Conservation (phyloP, 2,888 invertebrate species). For the Cheilosia pagana region DNA sequence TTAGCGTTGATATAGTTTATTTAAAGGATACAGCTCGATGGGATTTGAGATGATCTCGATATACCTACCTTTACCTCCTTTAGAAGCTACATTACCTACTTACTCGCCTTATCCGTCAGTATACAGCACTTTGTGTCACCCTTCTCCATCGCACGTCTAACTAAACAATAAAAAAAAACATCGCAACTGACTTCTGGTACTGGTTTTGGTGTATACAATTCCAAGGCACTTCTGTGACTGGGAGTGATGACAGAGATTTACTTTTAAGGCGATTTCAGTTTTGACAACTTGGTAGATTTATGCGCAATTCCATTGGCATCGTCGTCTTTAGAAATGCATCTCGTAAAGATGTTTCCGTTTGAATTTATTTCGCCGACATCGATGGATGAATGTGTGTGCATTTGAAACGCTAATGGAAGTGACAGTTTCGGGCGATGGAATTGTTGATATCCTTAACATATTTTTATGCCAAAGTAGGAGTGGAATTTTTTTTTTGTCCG, state of each 20-base stretch:
- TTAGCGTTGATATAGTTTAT: background rate
- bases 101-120: background rate
- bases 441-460: slow-evolving; percentile 17
- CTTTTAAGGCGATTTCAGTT: slow-evolving; percentile 50
- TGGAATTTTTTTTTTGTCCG: too few species aligned
- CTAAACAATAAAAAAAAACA: slow-evolving; percentile 25
- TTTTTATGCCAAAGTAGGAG: background rate
- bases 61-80: slow-evolving; percentile 1
- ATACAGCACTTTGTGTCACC: background rate
- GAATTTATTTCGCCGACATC: slow-evolving; percentile 11
- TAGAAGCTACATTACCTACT: slow-evolving; percentile 31
- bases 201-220: too few species aligned
- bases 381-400: slow-evolving; percentile 20
- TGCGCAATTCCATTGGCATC: slow-evolving; percentile 29
- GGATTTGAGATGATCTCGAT: slow-evolving; percentile 46
- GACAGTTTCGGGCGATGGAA: slow-evolving; percentile 6
- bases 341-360: slow-evolving; percentile 27
- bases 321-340: slow-evolving; percentile 33
- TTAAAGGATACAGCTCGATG: slow-evolving; percentile 31
- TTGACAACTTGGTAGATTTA: slow-evolving; percentile 49
- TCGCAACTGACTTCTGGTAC: background rate
- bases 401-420: slow-evolving; percentile 33
- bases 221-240: background rate
- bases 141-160: background rate
- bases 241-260: slow-evolving; percentile 19